Conservation (phyloP, 2,888 invertebrate species). For the Geotrupes spiniger region DNA sequence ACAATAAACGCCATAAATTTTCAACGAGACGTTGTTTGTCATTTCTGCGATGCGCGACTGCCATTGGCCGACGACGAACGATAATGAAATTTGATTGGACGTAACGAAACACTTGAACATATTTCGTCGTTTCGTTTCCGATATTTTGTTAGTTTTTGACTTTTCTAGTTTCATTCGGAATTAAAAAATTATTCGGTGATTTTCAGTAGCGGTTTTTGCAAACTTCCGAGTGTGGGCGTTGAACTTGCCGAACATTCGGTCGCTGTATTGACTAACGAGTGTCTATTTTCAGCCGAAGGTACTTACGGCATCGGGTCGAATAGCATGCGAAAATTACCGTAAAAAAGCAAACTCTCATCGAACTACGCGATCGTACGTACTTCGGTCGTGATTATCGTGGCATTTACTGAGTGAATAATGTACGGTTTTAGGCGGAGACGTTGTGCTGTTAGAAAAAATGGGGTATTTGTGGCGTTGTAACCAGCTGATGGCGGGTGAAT, state of each 20-base stretch:
- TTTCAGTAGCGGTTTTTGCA: conserved; percentile 12
- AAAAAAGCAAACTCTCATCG: conserved; percentile 49
- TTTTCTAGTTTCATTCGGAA: conserved; percentile 16
- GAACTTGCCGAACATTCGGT: conserved; percentile 16
- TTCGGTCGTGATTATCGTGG: conserved; percentile 31
- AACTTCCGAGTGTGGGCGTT: not conserved
- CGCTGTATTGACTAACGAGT: conserved; percentile 51
- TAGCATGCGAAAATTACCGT: conserved; percentile 64
- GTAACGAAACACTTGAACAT: conserved; percentile 28
- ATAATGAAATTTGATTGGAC: conserved; percentile 36
- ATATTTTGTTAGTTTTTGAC: conserved; percentile 18
- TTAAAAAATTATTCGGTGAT: conserved; percentile 23
- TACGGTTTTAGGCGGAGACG: conserved; percentile 52
- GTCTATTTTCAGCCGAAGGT: conserved; percentile 71
- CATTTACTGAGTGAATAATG: conserved; percentile 54
- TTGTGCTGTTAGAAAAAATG: conserved; percentile 57
- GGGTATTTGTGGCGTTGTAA: conserved; percentile 51
- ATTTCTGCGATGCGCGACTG: conserved; percentile 26
- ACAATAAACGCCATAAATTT: conserved; percentile 24
- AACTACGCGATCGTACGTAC: conserved; percentile 24
- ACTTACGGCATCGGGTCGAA: conserved; percentile 62
- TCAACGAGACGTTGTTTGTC: conserved; percentile 31
- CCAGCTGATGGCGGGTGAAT: conserved; percentile 54
- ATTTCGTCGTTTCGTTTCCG: conserved; percentile 17
- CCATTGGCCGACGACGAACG: conserved; percentile 30